Base-by-base conservation (phyloP, 2,113 vertebrate species). In the Riparia riparia region DNA sequence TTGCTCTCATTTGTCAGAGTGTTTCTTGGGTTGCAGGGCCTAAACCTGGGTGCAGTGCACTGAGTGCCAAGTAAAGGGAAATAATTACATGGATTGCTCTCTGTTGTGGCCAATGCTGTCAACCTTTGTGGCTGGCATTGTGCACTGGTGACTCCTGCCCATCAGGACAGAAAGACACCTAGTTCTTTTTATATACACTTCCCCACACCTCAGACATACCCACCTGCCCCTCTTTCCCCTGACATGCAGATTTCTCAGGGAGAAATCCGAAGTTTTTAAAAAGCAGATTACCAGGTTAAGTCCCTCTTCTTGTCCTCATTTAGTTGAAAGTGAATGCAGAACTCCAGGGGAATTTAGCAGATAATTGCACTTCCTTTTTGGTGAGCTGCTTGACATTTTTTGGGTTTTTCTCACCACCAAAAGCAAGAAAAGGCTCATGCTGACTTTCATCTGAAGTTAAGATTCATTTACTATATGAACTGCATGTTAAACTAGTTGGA, bases 211-310 rank as follows among this genome's bases (percentile, higher is more conserved):
- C 13, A 47, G 14, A 41, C 47, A 21, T 6, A 53, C 4, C 7
- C 3, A 47, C 16, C 20, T 1, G 1, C 8, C 5, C 3, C 17
- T 14, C 22, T 29, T 41, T 39, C 4, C 2, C 4, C 6, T 7
- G 2, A 10, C 6, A 19, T 42, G 13, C 9, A 37, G 37, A 37
- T 37, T 37, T 58, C 58, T 80, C n/a, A 17, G 71, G 70, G 45
- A 37, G 24, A 89, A 91, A 84, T 64, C 10, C 5, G 50, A 91
- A 82, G 13, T 16, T 71, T 83, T 91, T 53, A 45, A 82, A 94
- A 91, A 85, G 12, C 65, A 89, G 53, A 39, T 84, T 20, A 7
- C 7, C 74, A 29, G 19, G 64, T 14, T 60, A 82, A 68, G 4
- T 60, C 24, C 15, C 18, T 73, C 65, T 72, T 71, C 20, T 71